Evolutionary conservation across 2,888 invertebrate species (phyloP), one percentile per base, ranked within the genome.

Genomic region (Phasia obesa): DNA sequence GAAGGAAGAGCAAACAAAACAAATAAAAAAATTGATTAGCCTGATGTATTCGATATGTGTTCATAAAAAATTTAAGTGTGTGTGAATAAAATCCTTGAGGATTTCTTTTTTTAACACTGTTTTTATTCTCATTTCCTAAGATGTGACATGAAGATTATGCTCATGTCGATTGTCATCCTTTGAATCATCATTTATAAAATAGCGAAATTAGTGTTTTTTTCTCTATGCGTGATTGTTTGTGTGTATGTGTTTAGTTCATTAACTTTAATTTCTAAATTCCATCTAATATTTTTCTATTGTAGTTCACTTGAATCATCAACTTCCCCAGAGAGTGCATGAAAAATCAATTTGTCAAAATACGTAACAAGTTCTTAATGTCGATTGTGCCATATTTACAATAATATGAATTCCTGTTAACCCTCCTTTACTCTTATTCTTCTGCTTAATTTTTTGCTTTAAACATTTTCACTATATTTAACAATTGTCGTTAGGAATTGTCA

Each of bases 341-440:
- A 85, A 85, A 87, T 86, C 86, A 86, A 86, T 86, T 87, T 86
- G 84, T 85, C 77, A 86, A 80, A n/a, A 82, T 81, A 44, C 80
- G 71, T 71, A 79, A 79, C 65, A 62, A 67, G 60, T 83, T 67
- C 42, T 71, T 71, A 76, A 83, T 83, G 79, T 76, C 65, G 71
- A 76, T 67, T 67, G 59, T 35, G 60, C 35, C 57, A 11, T 53
- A 21, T 51, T 75, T 49, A 23, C 21, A 57, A 70, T 51, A 49
- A n/a, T n/a, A n/a, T n/a, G n/a, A 70, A 42, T 51, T 53, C 67
- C 79, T 78, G 78, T 70, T 70, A 78, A 74, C 23, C 44, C 59
- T 53, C 55, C 44, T 15, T 15, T 7, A 7, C 47, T 60, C 31
- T 17, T 62, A 49, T 17, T 51, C 42, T 47, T 57, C 31, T 23